Evolutionary conservation across 2,888 invertebrate genomes (phyloP).

Genomic region (Diadromus collaris): DNA sequence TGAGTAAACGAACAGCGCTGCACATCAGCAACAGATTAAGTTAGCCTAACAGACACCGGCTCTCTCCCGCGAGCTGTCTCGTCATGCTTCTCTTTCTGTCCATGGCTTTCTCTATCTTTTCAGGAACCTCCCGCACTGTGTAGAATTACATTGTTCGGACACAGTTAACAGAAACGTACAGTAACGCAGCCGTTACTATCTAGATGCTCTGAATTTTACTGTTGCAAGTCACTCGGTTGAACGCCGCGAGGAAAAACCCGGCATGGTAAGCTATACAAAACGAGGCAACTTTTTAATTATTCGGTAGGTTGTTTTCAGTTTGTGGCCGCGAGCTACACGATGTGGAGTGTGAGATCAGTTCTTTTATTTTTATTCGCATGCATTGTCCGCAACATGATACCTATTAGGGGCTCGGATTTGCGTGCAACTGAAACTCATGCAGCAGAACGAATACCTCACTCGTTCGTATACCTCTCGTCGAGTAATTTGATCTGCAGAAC

Average conservation of each 20-base stretch:
- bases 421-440: neutral
- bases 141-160: neutral
- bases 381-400: neutral
- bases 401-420: neutral
- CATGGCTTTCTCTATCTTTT: neutral
- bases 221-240: too few relatives aligned
- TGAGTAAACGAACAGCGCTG: too few relatives aligned
- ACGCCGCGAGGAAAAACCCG: neutral
- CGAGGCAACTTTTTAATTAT: constrained; percentile 6
- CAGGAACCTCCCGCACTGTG: neutral
- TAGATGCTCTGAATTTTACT: neutral
- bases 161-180: too few relatives aligned
- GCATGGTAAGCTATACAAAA: neutral
- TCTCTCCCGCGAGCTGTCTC: constrained; percentile 38
- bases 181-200: too few relatives aligned
- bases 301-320: neutral
- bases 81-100: constrained; percentile 8
- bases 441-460: neutral
- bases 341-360: neutral
- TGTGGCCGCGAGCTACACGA: neutral
- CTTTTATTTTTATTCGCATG: neutral
- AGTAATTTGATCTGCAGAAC: neutral
- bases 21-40: constrained; percentile 51
- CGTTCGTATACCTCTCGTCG: neutral
- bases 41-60: constrained; percentile 43